Conservation (phyloP, 2,797 vertebrate species). For the Acanthopagrus latus region DNA sequence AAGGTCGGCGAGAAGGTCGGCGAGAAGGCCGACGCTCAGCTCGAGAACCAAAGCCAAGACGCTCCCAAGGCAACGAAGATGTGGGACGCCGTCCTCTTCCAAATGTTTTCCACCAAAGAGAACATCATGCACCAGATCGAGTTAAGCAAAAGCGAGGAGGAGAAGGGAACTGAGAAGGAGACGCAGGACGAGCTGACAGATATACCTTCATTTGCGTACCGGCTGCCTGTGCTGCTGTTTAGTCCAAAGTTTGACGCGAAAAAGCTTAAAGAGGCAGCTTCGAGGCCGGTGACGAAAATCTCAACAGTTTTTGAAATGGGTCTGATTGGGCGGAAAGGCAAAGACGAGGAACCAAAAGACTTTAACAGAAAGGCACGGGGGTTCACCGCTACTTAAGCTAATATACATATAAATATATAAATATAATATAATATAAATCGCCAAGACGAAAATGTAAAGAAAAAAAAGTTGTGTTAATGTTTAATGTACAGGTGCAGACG, state of each 20-base stretch:
- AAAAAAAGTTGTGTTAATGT: slow-evolving; percentile 37
- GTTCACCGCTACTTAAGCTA: slow-evolving; percentile 82
- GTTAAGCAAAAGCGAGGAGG: slow-evolving; percentile 74
- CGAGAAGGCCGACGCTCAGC: neutral
- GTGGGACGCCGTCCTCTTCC: slow-evolving; percentile 96
- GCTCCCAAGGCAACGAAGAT: slow-evolving; percentile 87
- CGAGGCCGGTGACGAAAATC: slow-evolving; percentile 86
- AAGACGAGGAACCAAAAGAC: slow-evolving; percentile 88
- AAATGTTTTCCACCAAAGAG: slow-evolving; percentile 88
- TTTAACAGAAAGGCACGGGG: slow-evolving; percentile 94
- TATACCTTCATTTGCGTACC: slow-evolving; percentile 79
- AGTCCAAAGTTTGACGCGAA: slow-evolving; percentile 94
- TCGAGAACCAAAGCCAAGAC: slow-evolving; percentile 52
- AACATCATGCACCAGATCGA: slow-evolving; percentile 84
- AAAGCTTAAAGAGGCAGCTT: slow-evolving; percentile 90
- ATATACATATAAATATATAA: neutral
- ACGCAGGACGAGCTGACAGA: slow-evolving; percentile 55
- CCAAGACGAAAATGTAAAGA: slow-evolving; percentile 48
- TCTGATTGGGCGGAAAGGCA: slow-evolving; percentile 83
- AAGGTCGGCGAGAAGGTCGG: too few species aligned
- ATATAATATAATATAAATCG: slow-evolving; percentile 33
- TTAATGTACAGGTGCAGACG: slow-evolving; percentile 76
- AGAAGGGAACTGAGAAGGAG: slow-evolving; percentile 54
- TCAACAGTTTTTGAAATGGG: slow-evolving; percentile 86
- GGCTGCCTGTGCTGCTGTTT: slow-evolving; percentile 91